Evolutionary conservation across 2,113 vertebrate genomes (phyloP).

Genomic region (Micromys minutus): DNA sequence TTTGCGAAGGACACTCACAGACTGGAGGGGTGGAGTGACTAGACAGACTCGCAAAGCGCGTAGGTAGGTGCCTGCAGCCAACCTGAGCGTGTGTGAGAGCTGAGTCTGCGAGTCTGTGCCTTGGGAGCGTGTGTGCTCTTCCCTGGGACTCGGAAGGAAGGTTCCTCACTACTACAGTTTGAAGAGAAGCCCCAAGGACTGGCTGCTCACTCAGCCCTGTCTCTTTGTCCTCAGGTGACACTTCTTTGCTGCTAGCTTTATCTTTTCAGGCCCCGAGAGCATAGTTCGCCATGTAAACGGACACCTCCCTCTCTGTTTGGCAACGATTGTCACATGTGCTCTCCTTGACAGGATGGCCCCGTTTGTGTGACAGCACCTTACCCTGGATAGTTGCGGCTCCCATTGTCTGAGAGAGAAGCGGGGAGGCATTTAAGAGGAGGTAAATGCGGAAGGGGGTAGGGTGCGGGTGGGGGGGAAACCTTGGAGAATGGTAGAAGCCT

Average conservation of each 20-base stretch:
- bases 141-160: not conserved
- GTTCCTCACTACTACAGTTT: not conserved
- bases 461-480: not conserved
- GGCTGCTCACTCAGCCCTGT: not conserved
- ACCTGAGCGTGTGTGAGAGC: not conserved
- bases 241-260: not conserved
- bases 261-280: not conserved
- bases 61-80: conserved; percentile 20
- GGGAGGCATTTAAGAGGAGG: not conserved
- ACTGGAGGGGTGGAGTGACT: not conserved
- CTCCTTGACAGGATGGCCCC: not conserved
- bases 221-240: not conserved
- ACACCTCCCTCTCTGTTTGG: not conserved
- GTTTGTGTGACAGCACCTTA: not conserved
- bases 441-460: not conserved
- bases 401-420: not conserved
- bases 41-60: not conserved
- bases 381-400: no score
- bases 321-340: not conserved
- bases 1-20: conserved; percentile 4
- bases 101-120: not conserved
- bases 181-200: not conserved
- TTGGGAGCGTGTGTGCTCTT: not conserved
- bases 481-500: not conserved
- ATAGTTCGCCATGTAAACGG: not conserved